Percentiles rank a stretch among this genome's conserved stretches.
Evolutionary conservation across 2,888 invertebrate species (phyloP).

Genomic region (Nysson spinosus): DNA sequence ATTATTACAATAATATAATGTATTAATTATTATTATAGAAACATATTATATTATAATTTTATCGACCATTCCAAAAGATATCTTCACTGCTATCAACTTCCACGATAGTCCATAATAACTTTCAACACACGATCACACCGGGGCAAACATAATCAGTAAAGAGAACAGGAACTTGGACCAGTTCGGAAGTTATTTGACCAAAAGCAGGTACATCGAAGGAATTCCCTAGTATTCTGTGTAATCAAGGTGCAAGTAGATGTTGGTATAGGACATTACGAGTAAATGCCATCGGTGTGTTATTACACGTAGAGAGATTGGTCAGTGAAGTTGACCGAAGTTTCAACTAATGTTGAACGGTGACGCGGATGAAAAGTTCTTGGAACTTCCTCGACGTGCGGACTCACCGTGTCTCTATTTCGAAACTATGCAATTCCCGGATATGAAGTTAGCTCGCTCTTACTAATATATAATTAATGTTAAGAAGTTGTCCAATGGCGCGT

Average conservation of each 20-base stretch:
- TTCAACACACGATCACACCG: too few species aligned
- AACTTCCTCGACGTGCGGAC: not conserved
- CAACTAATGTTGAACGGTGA: conserved; percentile 10
- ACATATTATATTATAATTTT: too few species aligned
- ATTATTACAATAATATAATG: too few species aligned
- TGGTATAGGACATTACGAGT: conserved; percentile 17
- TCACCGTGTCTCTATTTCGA: not conserved
- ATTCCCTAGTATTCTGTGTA: conserved; percentile 13
- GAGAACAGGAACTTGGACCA: conserved; percentile 14
- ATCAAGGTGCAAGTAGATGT: conserved; percentile 23
- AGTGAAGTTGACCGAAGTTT: conserved; percentile 27
- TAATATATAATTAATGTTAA: not conserved
- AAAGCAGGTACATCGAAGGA: not conserved
- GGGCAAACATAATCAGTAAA: too few species aligned
- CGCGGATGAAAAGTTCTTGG: conserved; percentile 13
- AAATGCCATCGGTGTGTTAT: conserved; percentile 32
- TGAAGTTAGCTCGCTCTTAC: not conserved
- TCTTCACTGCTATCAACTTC: too few species aligned
- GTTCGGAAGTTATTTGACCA: too few species aligned
- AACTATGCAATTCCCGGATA: not conserved
- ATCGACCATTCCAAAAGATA: too few species aligned
- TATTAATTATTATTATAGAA: too few species aligned
- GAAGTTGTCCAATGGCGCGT: not conserved
- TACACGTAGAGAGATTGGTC: conserved; percentile 21
- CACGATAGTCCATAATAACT: too few species aligned